phyloP scores from a whole-genome alignment of 2,888 invertebrate species.

The Lampropteryx suffumata region DNA sequence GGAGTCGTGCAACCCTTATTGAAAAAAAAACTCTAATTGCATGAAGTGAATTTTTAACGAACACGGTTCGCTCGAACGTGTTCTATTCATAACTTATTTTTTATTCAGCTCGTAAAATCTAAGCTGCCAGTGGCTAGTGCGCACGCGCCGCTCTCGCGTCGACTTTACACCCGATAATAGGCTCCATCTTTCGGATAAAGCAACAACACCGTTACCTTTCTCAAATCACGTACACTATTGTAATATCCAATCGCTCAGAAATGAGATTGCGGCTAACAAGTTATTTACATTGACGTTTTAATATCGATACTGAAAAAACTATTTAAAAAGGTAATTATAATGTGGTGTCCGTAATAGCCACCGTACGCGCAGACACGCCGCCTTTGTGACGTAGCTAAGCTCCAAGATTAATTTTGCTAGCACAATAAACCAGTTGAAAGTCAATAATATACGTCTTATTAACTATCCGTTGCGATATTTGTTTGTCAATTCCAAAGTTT shows the following conservation, averaged over 20 bases:
- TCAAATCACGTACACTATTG: slow-evolving; percentile 83
- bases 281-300: slow-evolving; percentile 84
- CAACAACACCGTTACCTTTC: slow-evolving; percentile 81
- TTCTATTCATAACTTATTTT: too few relatives aligned
- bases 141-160: slow-evolving; percentile 62
- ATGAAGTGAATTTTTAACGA: slow-evolving; percentile 29
- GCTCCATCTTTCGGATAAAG: slow-evolving; percentile 79
- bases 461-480: slow-evolving; percentile 74
- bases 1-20: slow-evolving; percentile 4
- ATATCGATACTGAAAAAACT: slow-evolving; percentile 80
- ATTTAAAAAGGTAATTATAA: slow-evolving; percentile 83
- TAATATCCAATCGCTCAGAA: slow-evolving; percentile 82
- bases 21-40: slow-evolving; percentile 19
- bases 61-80: slow-evolving; percentile 21
- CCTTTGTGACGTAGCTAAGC: slow-evolving; percentile 79
- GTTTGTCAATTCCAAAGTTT: slow-evolving; percentile 71
- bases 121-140: slow-evolving; percentile 41
- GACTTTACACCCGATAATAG: slow-evolving; percentile 53
- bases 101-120: slow-evolving; percentile 55
- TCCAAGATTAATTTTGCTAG: slow-evolving; percentile 78
- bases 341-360: slow-evolving; percentile 75
- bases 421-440: slow-evolving; percentile 77
- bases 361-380: slow-evolving; percentile 71
- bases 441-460: slow-evolving; percentile 72
- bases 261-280: slow-evolving; percentile 84